Base-by-base conservation (phyloP, 2,797 vertebrate genomes). In the Psittacula derbiana region DNA sequence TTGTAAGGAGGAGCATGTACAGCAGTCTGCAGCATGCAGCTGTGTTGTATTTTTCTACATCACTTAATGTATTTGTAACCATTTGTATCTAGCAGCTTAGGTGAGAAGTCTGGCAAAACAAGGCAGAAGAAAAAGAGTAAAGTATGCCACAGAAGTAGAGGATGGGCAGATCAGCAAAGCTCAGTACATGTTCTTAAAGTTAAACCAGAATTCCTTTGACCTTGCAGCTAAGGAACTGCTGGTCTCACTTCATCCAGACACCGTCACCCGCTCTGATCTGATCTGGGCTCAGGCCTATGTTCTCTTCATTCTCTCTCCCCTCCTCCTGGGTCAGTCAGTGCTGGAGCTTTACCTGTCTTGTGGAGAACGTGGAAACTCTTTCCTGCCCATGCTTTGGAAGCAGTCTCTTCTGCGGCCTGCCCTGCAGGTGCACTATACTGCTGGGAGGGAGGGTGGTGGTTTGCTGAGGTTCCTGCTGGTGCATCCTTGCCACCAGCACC, bases 351-450 rank as follows among this genome's bases (percentile, higher is more conserved):
- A 49, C 6, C 6, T 71, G 11, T 30, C 13, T 69, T 52, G 52
- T 72, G 44, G 38, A 61, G 52, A 52, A 62, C 12, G 24, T 72
- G 27, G 16, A 88, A 74, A 52, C 2, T 0, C 4, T 14, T 58
- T 86, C 33, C 58, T 44, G 21, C 30, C 43, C 11, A 2, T 4
- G 11, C 16, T 57, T 60, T 19, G 60, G 49, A 57, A 80, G 31
- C 3, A 16, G 67, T 28, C 33, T 41, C 8, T 40, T 85, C 25
- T 90, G 33, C 4, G 66, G 11, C 60, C 25, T 4, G 2, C 9
- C 24, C 15, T 2, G 3, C 28, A 60, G 64, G 14, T 41, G 11
- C 0, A 0, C 6, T 18, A 5, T 62, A 28, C 31, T 66, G 24
- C 57, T 76, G 23, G 33, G 17, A 60, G n/a, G 6, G 12, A 67